Conservation (phyloP, 2,888 invertebrate genomes). For the Drosophila melanosoma region DNA sequence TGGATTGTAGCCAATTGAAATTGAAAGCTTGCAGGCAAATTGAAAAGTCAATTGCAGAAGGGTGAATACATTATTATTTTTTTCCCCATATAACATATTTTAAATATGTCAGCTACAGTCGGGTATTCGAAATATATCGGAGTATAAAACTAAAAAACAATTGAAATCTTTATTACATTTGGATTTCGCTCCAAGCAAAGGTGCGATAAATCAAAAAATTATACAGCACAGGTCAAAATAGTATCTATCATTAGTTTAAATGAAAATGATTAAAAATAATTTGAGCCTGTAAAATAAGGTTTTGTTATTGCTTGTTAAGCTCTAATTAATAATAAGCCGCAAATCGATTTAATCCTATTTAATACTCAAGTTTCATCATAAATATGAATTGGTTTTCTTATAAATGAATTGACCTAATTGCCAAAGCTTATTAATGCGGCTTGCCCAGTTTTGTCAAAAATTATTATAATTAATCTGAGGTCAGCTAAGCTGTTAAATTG, state of each 20-base stretch:
- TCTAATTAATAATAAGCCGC: too few species aligned
- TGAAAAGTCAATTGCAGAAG: conserved; percentile 26
- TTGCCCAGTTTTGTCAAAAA: conserved; percentile 22
- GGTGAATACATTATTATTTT: neutral
- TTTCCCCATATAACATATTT: neutral
- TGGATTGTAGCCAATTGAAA: conserved; percentile 48
- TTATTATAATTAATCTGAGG: conserved; percentile 43
- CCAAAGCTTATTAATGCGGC: conserved; percentile 25
- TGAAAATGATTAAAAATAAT: neutral
- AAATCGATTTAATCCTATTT: neutral
- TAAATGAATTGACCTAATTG: conserved; percentile 22
- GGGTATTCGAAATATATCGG: neutral
- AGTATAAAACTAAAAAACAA: neutral
- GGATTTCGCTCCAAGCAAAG: neutral
- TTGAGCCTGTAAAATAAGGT: neutral
- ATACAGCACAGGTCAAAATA: neutral
- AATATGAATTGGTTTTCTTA: neutral
- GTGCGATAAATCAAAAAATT: neutral
- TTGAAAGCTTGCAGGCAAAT: conserved; percentile 23
- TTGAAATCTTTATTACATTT: neutral
- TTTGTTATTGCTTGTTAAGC: too few species aligned
- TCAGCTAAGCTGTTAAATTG: conserved; percentile 44
- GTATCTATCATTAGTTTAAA: neutral
- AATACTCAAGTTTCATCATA: neutral
- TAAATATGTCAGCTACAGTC: neutral